phyloP scores from a whole-genome alignment of 2,113 vertebrate genomes.

The Brachypteracias leptosomus region DNA sequence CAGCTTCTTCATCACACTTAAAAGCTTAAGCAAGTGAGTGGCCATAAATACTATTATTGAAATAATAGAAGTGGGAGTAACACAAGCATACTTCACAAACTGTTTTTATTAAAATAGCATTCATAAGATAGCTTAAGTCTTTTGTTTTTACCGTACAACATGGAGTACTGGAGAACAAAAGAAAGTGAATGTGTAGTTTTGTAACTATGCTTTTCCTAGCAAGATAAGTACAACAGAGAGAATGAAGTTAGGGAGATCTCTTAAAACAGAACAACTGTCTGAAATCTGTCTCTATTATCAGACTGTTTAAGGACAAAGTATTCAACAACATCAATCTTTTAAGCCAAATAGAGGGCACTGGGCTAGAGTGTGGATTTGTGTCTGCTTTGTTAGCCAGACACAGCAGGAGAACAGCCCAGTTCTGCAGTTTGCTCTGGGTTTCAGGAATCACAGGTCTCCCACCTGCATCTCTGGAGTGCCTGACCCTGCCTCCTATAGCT shows the following conservation, averaged over 20 bases:
- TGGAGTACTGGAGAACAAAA: neutral
- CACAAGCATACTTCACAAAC: neutral
- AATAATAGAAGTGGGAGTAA: neutral
- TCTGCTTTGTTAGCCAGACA: neutral
- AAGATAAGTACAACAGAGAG: neutral
- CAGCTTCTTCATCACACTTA: neutral
- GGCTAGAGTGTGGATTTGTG: neutral
- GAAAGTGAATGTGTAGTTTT: neutral
- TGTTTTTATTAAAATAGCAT: neutral
- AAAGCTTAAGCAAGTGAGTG: neutral
- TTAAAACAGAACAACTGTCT: neutral
- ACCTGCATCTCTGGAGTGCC: accelerated
- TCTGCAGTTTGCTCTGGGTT: neutral
- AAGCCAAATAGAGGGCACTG: neutral
- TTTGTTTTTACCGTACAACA: neutral
- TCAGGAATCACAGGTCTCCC: neutral
- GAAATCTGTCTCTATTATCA: neutral
- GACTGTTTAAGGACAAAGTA: neutral
- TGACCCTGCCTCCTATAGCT: neutral
- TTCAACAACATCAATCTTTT: too few relatives aligned
- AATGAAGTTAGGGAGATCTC: neutral
- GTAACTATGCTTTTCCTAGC: neutral
- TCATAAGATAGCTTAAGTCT: neutral
- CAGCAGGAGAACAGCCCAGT: neutral
- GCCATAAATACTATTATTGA: neutral